A percentile compares a stretch with the other conserved stretches of the same genome.
Evolutionary conservation across 2,113 vertebrate species (phyloP).

Genomic region (Otis tarda): DNA sequence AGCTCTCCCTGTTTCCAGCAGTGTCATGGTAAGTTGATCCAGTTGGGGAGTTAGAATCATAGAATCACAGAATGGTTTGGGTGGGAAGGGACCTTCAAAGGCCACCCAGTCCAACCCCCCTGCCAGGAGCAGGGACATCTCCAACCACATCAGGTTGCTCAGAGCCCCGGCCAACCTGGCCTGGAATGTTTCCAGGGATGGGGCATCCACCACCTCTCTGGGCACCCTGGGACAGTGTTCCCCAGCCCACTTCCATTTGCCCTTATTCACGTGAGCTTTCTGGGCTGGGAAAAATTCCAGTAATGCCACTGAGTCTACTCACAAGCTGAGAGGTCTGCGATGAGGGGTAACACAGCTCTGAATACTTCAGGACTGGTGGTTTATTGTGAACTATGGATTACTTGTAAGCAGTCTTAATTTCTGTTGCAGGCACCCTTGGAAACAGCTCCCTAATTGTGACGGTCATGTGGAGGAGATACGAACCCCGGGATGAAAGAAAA

Average conservation of each 20-base stretch:
- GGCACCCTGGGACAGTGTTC: no score
- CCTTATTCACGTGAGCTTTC: not conserved
- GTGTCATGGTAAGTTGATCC: conserved; percentile 38
- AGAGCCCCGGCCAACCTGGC: no score
- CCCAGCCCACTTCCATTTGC: not conserved
- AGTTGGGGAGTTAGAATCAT: not conserved
- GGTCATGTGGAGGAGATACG: not conserved
- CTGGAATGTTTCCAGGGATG: no score
- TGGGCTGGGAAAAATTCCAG: not conserved
- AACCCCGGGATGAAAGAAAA: not conserved
- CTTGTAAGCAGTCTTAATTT: conserved; percentile 15
- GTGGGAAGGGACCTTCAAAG: no score
- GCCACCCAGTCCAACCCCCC: no score
- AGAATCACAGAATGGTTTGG: no score
- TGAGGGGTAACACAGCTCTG: not conserved
- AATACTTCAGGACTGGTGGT: not conserved
- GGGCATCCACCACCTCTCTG: no score
- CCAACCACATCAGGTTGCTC: no score
- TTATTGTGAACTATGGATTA: not conserved
- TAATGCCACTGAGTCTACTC: not conserved
- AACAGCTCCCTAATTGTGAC: not conserved
- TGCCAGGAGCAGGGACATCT: no score
- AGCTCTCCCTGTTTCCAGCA: not conserved
- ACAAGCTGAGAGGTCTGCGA: not conserved
- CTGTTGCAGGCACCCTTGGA: conserved; percentile 32